phyloP scores from a whole-genome alignment of 2,888 invertebrate species.

The Sabatieria punctata region DNA sequence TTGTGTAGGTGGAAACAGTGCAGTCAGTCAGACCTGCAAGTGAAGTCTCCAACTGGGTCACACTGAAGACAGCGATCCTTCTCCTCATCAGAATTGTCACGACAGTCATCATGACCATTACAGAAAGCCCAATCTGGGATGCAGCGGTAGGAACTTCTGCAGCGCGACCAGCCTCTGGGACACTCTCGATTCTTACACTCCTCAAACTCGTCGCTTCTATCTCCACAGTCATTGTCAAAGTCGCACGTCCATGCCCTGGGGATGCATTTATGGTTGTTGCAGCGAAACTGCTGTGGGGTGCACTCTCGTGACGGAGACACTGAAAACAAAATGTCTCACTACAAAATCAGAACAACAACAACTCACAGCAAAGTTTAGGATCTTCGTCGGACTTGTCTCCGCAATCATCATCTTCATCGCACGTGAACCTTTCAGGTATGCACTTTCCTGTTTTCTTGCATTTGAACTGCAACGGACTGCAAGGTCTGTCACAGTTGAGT shows the following conservation, averaged over 20 bases:
- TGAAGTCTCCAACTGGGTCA: slow-evolving; percentile 68
- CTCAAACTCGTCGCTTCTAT: slow-evolving; percentile 80
- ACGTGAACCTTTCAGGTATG: slow-evolving; percentile 74
- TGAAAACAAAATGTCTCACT: too few species aligned
- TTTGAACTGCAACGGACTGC: slow-evolving; percentile 32
- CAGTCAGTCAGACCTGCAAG: slow-evolving; percentile 44
- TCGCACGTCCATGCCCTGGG: slow-evolving; percentile 60
- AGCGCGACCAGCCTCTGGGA: slow-evolving; percentile 82
- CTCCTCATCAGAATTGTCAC: slow-evolving; percentile 72
- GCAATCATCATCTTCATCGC: slow-evolving; percentile 83
- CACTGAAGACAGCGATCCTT: slow-evolving; percentile 77
- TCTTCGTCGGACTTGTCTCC: slow-evolving; percentile 80
- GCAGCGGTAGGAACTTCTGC: slow-evolving; percentile 53
- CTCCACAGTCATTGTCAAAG: slow-evolving; percentile 89
- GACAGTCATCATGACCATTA: slow-evolving; percentile 78
- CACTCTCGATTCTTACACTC: slow-evolving; percentile 86
- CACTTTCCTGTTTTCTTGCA: slow-evolving; percentile 42
- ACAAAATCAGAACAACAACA: background rate
- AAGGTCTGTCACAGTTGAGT: slow-evolving; percentile 26
- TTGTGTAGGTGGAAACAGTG: too few species aligned
- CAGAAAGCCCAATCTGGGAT: slow-evolving; percentile 96
- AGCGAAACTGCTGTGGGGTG: slow-evolving; percentile 73
- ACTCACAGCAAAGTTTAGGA: slow-evolving; percentile 48
- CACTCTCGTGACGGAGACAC: slow-evolving; percentile 49
- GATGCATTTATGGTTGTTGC: slow-evolving; percentile 78